Base-by-base conservation (phyloP, 2,888 invertebrate species). In the Dryocosmus kuriphilus region DNA sequence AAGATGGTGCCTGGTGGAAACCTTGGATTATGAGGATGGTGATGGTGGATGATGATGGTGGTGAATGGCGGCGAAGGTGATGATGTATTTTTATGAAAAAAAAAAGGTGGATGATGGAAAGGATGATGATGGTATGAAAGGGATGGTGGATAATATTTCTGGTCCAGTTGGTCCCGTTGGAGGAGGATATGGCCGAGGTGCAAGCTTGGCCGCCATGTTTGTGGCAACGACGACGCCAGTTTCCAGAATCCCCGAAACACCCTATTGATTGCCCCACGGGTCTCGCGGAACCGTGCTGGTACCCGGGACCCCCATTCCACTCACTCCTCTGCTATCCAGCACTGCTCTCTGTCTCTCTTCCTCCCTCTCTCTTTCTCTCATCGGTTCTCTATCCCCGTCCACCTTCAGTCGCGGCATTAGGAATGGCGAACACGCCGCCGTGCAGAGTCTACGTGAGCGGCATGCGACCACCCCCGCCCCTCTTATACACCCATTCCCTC, bases 391-490 rank as follows among this genome's bases (percentile, higher is more conserved):
- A 85, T 82, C 85, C 83, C 85, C 86, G 85, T 87, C 88, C 84
- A 86, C 87, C 86, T 85, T 88, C 81, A 82, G 78, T 79, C 86
- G 89, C 88, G 91, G 92, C 92, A 93, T 93, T 93, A 93, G 92
- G 93, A 92, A 93, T 93, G 93, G 93, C 92, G 93, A 93, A 93
- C 93, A 93, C 93, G 93, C 92, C 92, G 92, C 92, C 91, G 91
- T 93, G 93, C 93, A 93, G 93, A 93, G 92, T 92, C 92, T 93
- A 93, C 93, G 93, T 93, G 93, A 93, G 93, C 91, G 90, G 93
- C 93, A 93, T 93, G 92, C 91, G 77, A 90, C 91, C 90, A 89
- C 89, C 89, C 89, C 89, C 87, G 89, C 85, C 87, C 86, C 86
- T 82, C 87, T 83, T 74, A 60, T 77, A 60, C 81, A 74, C 79